Conservation (phyloP, 2,888 invertebrate genomes). For the Hydrotaea cyrtoneurina region DNA sequence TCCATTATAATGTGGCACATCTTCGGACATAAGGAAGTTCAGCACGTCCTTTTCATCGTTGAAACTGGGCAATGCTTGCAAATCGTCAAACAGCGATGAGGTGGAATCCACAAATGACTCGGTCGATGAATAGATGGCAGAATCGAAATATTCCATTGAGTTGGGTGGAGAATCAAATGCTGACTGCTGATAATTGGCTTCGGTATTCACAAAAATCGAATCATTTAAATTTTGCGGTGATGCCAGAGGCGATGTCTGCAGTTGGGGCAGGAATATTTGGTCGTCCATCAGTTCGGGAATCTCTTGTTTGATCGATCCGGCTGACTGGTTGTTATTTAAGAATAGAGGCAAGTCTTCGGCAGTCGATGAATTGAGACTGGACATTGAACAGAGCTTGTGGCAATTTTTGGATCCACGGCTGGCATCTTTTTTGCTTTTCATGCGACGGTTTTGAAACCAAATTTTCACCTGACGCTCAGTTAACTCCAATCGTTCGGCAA, state of each 20-base stretch:
- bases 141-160: constrained; percentile 35
- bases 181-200: neutral
- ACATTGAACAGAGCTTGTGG: neutral
- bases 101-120: constrained; percentile 30
- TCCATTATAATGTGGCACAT: constrained; percentile 14
- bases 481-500: constrained; percentile 94
- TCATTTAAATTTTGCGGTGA: constrained; percentile 13
- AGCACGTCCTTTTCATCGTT: constrained; percentile 42
- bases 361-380: neutral
- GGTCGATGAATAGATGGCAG: constrained; percentile 11
- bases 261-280: neutral
- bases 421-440: constrained; percentile 85
- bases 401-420: constrained; percentile 14
- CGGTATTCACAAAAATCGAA: constrained; percentile 12
- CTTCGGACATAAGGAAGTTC: constrained; percentile 39
- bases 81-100: constrained; percentile 33
- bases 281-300: constrained; percentile 1
- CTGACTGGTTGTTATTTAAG: neutral
- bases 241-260: neutral
- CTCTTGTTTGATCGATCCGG: neutral
- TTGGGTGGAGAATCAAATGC: neutral
- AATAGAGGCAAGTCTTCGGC: neutral
- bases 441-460: constrained; percentile 91
- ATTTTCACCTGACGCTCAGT: constrained; percentile 93
- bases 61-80: constrained; percentile 7